Base-by-base conservation (phyloP, 2,888 invertebrate species). In the Drosophila antonietae region DNA sequence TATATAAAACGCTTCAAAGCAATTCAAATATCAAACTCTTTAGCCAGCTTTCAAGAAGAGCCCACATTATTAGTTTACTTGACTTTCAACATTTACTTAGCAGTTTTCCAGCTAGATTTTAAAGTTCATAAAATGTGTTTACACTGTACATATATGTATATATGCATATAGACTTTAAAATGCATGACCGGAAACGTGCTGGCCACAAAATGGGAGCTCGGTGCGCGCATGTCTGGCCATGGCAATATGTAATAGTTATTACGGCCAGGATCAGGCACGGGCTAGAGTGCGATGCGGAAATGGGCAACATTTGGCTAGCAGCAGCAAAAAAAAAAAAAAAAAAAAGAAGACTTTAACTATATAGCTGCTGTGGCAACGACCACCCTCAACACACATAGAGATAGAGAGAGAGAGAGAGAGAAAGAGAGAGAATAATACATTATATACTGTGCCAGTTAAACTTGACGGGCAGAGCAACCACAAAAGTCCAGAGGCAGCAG, bases 201-300 rank as follows among this genome's bases (percentile, higher is more conserved):
- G 78, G 71, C 78, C 78, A 78, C 70, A 78, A 78, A 75, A 78
- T 78, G 78, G 71, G 46, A 60, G 49, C 68, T 58, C 71, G 4
- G 44, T 55, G 65, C 63, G 73, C 68, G 76, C 65, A 69, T 69
- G 73, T 60, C 59, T 69, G 65, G 53, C 47, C 39, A n/a, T 39
- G 31, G 43, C 33, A 55, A 57, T 37, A 64, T 56, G 57, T 41
- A 73, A 73, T 47, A 55, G 46, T 53, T 57, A 57, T 58, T 58
- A 44, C 37, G 57, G 61, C 52, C 66, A 69, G 68, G 62, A 73
- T 65, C 55, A 31, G 57, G 55, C 49, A n/a, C 3, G 12, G 49
- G 28, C 14, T 8, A 23, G 46, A 3, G 46, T 46, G 23, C 23
- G 23, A 6, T 28, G 47, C 47, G 47, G 49, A n/a, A n/a, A 33